Percentiles rank a stretch among this genome's conserved stretches.
phyloP scores from a whole-genome alignment of 1,140 invertebrate species.

The Lepidurus packardi region DNA sequence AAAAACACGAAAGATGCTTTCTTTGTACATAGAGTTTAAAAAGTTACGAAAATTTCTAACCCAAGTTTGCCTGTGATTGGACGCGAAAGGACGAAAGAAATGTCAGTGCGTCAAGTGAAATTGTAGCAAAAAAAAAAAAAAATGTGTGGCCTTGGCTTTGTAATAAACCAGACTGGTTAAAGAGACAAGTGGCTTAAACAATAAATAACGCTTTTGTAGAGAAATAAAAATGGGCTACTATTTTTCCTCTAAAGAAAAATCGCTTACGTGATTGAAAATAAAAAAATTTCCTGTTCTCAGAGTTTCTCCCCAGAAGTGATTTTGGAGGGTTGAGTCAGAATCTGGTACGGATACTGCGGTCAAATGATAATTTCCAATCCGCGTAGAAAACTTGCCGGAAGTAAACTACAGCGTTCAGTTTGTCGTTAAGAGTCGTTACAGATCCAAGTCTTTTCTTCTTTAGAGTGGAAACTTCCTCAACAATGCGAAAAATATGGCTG shows the following conservation, averaged over 20 bases:
- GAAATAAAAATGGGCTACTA: not conserved
- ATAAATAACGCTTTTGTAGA: slow-evolving; percentile 10
- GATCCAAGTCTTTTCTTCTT: too few relatives aligned
- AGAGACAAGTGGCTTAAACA: not conserved
- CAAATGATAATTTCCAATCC: not conserved
- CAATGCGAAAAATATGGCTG: not conserved
- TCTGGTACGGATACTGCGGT: not conserved
- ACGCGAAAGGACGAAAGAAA: not conserved
- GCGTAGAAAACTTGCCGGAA: not conserved
- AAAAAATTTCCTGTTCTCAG: too few relatives aligned
- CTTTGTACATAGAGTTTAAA: not conserved
- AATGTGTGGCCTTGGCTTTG: slow-evolving; percentile 5
- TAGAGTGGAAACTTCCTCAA: not conserved
- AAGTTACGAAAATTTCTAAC: not conserved
- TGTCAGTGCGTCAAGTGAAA: not conserved
- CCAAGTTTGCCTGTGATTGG: slow-evolving; percentile 6
- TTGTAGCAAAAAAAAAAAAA: not conserved
- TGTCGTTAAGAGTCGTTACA: too few relatives aligned
- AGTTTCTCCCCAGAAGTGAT: too few relatives aligned
- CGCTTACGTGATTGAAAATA: too few relatives aligned
- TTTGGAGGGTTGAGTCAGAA: not conserved
- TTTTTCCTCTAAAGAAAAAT: too few relatives aligned
- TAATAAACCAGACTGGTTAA: not conserved
- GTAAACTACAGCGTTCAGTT: too few relatives aligned
- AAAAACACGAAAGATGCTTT: not conserved